Conservation (phyloP, 1,140 invertebrate genomes). For the Sycobia sp. region DNA sequence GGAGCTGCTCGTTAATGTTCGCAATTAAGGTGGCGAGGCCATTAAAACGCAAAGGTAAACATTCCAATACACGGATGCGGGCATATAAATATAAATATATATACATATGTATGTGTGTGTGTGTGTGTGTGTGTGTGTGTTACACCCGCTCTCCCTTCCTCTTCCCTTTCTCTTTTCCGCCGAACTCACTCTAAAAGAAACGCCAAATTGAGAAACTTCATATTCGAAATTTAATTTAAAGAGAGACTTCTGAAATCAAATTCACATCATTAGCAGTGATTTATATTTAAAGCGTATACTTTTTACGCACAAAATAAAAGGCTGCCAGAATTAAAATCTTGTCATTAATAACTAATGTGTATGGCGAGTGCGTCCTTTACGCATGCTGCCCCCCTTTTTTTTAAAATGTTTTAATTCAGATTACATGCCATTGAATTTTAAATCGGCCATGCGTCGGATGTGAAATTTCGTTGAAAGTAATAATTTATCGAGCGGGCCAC, state of each 20-base stretch:
- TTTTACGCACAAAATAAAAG: background rate
- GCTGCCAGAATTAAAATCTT: background rate
- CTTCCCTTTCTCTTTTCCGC: background rate
- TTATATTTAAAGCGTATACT: conserved; percentile 12
- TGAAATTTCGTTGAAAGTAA: background rate
- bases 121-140: background rate
- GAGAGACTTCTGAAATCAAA: conserved; percentile 4
- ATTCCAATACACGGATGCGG: conserved; percentile 43
- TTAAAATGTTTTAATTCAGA: too few species aligned
- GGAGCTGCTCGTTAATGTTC: conserved; percentile 51
- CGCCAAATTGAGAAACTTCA: conserved; percentile 18
- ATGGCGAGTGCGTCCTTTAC: background rate
- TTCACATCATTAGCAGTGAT: conserved; percentile 28
- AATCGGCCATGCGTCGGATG: too few species aligned
- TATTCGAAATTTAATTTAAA: conserved; percentile 30
- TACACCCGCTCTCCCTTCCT: too few species aligned
- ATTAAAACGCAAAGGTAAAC: conserved; percentile 49
- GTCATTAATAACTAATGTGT: background rate
- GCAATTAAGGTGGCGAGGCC: conserved; percentile 47
- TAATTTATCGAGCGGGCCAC: conserved; percentile 16
- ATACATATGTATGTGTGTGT: background rate
- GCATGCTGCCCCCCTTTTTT: too few species aligned
- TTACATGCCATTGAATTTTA: too few species aligned
- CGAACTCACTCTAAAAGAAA: conserved; percentile 6
- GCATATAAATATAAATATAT: too few species aligned